Conservation (phyloP, 2,797 vertebrate species). For the Lagodon rhomboides region DNA sequence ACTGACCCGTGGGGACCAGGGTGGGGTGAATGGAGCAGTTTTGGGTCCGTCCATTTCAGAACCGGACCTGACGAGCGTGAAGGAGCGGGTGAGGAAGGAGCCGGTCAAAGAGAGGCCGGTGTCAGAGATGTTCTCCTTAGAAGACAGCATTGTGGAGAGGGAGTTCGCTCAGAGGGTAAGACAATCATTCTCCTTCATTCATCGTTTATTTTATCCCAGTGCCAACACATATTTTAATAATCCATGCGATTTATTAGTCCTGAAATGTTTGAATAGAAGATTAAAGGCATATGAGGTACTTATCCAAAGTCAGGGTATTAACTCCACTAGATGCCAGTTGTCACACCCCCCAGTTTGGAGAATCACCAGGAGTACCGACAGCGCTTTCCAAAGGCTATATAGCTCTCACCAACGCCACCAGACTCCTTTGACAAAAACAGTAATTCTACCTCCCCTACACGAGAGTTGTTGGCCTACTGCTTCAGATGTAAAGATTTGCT, state of each 20-base stretch:
- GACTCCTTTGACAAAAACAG: too few relatives aligned
- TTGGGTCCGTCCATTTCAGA: conserved; percentile 97
- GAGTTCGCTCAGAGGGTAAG: conserved; percentile 96
- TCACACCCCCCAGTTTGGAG: too few relatives aligned
- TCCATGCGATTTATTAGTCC: not conserved
- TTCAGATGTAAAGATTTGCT: too few relatives aligned
- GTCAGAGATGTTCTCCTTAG: conserved; percentile 97
- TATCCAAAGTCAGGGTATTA: too few relatives aligned
- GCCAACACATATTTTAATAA: not conserved
- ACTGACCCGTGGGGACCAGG: conserved; percentile 89
- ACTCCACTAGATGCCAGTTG: too few relatives aligned
- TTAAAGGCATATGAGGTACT: too few relatives aligned
- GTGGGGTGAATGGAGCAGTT: conserved; percentile 85
- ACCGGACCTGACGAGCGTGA: conserved; percentile 96
- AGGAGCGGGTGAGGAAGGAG: conserved; percentile 95
- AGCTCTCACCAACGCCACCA: too few relatives aligned
- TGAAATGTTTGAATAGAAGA: not conserved
- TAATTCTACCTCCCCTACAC: too few relatives aligned
- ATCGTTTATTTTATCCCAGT: not conserved
- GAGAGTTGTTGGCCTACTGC: too few relatives aligned
- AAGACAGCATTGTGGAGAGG: conserved; percentile 97
- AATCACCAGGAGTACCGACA: too few relatives aligned
- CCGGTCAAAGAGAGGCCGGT: conserved; percentile 96
- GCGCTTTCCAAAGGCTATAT: too few relatives aligned
- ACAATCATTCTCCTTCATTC: not conserved